Evolutionary conservation across 2,888 invertebrate genomes (phyloP).

Genomic region (Volucella zonaria): DNA sequence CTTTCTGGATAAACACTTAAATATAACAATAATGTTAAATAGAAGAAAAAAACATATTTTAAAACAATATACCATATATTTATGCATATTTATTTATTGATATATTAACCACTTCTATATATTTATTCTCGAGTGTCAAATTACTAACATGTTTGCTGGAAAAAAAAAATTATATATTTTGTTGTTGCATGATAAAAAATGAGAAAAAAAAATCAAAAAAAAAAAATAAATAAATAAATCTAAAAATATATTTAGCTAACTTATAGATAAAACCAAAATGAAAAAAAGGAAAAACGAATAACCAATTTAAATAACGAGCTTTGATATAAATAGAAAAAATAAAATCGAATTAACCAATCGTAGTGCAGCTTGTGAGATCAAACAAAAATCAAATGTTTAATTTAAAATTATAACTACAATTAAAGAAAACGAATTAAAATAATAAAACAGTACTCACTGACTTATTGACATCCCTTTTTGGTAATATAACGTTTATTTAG

Average conservation of each 20-base stretch:
- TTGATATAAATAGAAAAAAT: conserved; percentile 21
- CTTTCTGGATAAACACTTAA: conserved; percentile 71
- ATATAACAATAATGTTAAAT: conserved; percentile 54
- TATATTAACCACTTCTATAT: conserved; percentile 61
- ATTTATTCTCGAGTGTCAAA: conserved; percentile 57
- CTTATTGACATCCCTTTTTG: conserved; percentile 56
- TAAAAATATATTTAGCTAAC: conserved; percentile 17
- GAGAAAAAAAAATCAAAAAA: conserved; percentile 37
- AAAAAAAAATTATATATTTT: conserved; percentile 37
- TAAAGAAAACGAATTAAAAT: conserved; percentile 40
- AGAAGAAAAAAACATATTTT: conserved; percentile 46
- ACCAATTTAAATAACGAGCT: conserved; percentile 60
- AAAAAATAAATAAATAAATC: too few relatives aligned
- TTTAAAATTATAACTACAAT: conserved; percentile 21
- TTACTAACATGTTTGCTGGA: conserved; percentile 70
- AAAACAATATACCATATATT: conserved; percentile 40
- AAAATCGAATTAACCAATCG: conserved; percentile 66
- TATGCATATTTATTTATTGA: conserved; percentile 54
- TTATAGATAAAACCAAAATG: conserved; percentile 6
- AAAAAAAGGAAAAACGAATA: conserved; percentile 50
- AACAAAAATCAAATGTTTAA: not conserved
- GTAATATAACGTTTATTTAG: conserved; percentile 60
- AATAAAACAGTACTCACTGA: not conserved
- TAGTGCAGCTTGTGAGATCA: conserved; percentile 46
- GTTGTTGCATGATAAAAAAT: conserved; percentile 62